Evolutionary conservation across 2,113 vertebrate genomes (phyloP).

Genomic region (Xenus cinereus): DNA sequence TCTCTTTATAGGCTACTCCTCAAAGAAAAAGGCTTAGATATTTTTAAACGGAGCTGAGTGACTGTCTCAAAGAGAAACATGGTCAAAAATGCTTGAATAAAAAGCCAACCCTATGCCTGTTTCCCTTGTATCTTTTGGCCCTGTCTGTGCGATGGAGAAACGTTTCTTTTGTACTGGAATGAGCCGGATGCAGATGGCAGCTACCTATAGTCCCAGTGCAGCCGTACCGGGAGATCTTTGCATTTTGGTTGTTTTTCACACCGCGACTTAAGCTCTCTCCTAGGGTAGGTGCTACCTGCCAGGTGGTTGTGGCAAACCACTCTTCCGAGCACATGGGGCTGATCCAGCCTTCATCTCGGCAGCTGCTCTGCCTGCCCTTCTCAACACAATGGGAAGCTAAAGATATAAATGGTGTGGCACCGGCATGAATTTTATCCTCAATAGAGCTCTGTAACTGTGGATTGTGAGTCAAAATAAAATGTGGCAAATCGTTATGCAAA

Average conservation of each 20-base stretch:
- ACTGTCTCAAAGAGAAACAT: background rate
- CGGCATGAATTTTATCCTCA: background rate
- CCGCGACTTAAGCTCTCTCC: background rate
- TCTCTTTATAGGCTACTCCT: background rate
- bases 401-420: background rate
- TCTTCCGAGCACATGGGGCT: background rate
- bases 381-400: background rate
- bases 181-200: background rate
- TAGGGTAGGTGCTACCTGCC: background rate
- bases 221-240: background rate
- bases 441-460: background rate
- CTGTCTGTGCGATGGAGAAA: background rate
- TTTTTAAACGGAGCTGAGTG: background rate
- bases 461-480: slow-evolving; percentile 10
- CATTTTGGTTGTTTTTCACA: background rate
- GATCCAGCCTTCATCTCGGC: background rate
- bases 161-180: background rate
- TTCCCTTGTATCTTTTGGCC: background rate
- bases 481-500: slow-evolving; percentile 16
- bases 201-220: background rate
- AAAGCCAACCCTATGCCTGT: background rate
- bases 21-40: background rate
- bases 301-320: background rate
- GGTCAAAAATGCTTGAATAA: background rate
- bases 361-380: background rate